Conservation (phyloP, 2,888 invertebrate genomes). For the Chloroclysta siterata region DNA sequence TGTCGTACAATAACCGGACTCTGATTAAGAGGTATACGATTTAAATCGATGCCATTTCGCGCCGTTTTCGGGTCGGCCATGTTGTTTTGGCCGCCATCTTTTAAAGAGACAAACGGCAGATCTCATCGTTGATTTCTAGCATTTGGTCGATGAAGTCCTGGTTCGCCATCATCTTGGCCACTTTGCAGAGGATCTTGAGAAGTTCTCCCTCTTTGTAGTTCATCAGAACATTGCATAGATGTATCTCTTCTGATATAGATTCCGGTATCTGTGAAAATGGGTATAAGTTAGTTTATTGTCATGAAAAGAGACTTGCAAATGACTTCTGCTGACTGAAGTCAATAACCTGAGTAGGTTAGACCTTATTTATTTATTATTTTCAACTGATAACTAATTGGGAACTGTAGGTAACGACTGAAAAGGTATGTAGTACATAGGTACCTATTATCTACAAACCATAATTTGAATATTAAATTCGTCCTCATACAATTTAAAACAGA, state of each 20-base stretch:
- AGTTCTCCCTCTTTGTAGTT: constrained; percentile 88
- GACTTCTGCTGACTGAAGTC: not conserved
- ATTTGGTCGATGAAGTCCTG: constrained; percentile 90
- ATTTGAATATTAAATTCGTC: not conserved
- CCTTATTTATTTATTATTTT: no score
- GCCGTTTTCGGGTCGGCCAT: constrained; percentile 51
- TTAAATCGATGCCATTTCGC: constrained; percentile 21
- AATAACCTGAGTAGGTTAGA: no score
- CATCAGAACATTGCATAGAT: constrained; percentile 89
- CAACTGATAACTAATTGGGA: no score
- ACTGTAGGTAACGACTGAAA: no score
- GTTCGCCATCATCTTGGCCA: constrained; percentile 89
- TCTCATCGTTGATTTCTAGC: constrained; percentile 91
- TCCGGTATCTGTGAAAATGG: constrained; percentile 83
- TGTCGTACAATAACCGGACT: no score
- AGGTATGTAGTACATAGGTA: no score
- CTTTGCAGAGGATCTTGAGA: constrained; percentile 85
- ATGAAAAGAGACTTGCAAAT: not conserved
- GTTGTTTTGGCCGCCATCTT: constrained; percentile 54
- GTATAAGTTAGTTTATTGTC: not conserved
- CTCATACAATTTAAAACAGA: constrained; percentile 3
- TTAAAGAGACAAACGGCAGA: constrained; percentile 89
- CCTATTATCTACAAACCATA: not conserved
- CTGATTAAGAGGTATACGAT: not conserved
- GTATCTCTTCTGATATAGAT: constrained; percentile 85